These are phyloP conservation scores for Myoxocephalus aenaeus DNA, from an alignment of 2,797 vertebrate genomes.

Conservation along the genomic window DNA sequence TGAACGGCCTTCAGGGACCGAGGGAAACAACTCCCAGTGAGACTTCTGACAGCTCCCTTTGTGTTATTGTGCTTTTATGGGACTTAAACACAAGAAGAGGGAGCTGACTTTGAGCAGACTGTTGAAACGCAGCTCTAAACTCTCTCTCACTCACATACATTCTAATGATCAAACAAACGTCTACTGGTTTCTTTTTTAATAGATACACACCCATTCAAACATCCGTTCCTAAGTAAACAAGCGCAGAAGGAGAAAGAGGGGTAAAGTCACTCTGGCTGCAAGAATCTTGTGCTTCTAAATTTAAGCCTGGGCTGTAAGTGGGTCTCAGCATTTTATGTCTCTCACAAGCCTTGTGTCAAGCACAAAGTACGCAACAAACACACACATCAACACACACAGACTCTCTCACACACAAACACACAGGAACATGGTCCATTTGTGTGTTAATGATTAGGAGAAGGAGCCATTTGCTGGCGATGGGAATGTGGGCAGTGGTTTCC, in stretches of 20 bases:
- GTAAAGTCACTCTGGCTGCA: conserved; percentile 14
- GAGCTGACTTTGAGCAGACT: conserved; percentile 28
- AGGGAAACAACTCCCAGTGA: conserved; percentile 44
- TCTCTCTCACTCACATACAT: conserved; percentile 12
- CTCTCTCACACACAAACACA: conserved; percentile 25
- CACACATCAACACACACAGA: not conserved
- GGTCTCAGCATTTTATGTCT: conserved; percentile 60
- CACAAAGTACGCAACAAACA: conserved; percentile 36
- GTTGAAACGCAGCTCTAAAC: conserved; percentile 22
- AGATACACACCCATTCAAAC: conserved; percentile 57
- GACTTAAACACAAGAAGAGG: conserved; percentile 59
- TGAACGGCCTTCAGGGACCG: conserved; percentile 58
- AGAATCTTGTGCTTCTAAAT: conserved; percentile 62
- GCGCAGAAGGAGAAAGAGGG: not conserved
- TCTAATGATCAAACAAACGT: conserved; percentile 58
- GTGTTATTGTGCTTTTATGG: conserved; percentile 57
- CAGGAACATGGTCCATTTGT: conserved; percentile 61
- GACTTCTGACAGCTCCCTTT: conserved; percentile 61
- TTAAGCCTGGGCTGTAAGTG: conserved; percentile 67
- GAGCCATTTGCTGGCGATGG: conserved; percentile 69
- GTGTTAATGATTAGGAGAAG: conserved; percentile 82
- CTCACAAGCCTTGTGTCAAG: conserved; percentile 52
- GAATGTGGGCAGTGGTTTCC: conserved; percentile 75
- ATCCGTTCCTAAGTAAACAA: conserved; percentile 43
- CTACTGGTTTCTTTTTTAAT: conserved; percentile 29